These are phyloP conservation scores for Oryzias sinensis DNA, from an alignment of 2,797 vertebrate species.

Conservation along the genomic window DNA sequence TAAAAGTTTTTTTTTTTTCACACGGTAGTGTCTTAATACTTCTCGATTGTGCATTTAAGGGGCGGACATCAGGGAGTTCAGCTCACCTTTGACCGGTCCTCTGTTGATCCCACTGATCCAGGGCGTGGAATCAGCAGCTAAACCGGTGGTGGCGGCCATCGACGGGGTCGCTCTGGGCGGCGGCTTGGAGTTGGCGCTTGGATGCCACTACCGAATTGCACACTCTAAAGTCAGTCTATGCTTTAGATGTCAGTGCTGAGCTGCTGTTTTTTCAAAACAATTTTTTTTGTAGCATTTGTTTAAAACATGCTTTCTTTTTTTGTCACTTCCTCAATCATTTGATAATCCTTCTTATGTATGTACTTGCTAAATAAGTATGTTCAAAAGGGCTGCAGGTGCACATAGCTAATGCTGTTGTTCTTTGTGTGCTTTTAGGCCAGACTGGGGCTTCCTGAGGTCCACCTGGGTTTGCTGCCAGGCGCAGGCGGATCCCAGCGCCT, in stretches of 20 bases:
- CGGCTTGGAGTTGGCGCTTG: conserved; percentile 88
- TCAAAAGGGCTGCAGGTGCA: background rate
- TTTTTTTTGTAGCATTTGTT: background rate
- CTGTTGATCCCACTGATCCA: conserved; percentile 72
- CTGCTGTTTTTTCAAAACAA: background rate
- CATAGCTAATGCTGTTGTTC: background rate
- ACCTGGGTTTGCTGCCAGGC: conserved; percentile 86
- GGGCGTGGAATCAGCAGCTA: conserved; percentile 80
- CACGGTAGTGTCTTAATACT: too few species aligned
- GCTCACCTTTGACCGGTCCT: conserved; percentile 14
- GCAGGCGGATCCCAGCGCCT: conserved; percentile 88
- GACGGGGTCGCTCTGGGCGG: conserved; percentile 88
- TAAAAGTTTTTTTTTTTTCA: too few species aligned
- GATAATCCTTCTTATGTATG: background rate
- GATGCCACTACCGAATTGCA: conserved; percentile 90
- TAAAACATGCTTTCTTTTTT: background rate
- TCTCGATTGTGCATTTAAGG: conserved; percentile 65
- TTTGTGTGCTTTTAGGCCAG: conserved; percentile 72
- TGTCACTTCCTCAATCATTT: background rate
- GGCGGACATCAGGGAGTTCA: conserved; percentile 86
- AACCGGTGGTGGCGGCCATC: conserved; percentile 90
- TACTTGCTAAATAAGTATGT: background rate
- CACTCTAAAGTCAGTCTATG: conserved; percentile 78
- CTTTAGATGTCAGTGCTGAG: conserved; percentile 3
- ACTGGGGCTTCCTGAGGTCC: conserved; percentile 90